Base-by-base conservation (phyloP, 2,797 vertebrate species). In the Furcifer pardalis region DNA sequence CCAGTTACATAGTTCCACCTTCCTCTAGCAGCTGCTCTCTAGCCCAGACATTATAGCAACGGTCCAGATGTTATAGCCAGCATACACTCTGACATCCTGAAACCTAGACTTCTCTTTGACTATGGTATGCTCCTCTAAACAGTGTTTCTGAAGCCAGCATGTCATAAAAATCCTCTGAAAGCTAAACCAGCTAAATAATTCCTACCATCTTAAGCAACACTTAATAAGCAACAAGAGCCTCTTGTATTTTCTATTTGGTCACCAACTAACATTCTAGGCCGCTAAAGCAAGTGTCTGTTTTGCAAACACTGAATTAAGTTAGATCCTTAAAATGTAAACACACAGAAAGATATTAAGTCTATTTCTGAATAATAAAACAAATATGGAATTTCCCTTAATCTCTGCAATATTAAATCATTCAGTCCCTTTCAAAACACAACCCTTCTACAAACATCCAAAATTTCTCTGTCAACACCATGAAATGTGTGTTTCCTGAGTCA, bases 261-360 rank as follows among this genome's bases (percentile, higher is more conserved):
- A 60, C n/a, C 81, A 89, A 69, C 30, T 89, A 90, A 90, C 52
- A 7, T 91, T 84, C 83, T 90, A 85, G 59, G 60, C 9, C 82
- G 62, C 52, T 86, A 69, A 92, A 52, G 4, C 40, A 84, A 84
- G 80, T 88, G 73, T 25, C 13, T 0, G 77, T 49, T 56, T 65
- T 65, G 75, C 66, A 89, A 92, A 92, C 44, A 75, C 46, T 83
- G 69, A 88, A 92, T 88, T 52, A 89, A 89, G 52, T 73, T 87
- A 89, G 40, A 90, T 65, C 77, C 3, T 77, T 75, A 90, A 75
- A 71, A 75, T 25, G 59, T 76, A 17, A 23, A 74, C 0, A 0
- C 37, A 56, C 73, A 82, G 21, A 46, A 0, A 42, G 17, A 37
- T 84, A 7, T 87, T 85, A 68, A 62, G n/a, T 73, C 78, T 68